Evolutionary conservation across 2,113 vertebrate species (phyloP).

Genomic region (Entelurus aequoreus): DNA sequence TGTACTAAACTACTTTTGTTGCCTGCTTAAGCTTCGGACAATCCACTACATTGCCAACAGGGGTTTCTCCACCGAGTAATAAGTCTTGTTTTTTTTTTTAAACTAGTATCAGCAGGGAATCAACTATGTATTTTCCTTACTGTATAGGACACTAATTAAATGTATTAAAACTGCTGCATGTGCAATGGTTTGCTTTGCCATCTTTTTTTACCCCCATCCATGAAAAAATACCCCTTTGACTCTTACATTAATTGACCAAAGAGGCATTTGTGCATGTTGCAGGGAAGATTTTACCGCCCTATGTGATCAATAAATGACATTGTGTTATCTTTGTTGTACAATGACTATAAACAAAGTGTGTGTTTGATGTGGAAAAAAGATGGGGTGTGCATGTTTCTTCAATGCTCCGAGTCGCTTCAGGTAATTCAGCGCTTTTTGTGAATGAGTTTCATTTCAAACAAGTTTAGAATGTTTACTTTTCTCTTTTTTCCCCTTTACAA

Average conservation of each 20-base stretch:
- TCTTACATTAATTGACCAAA: slow-evolving; percentile 14
- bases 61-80: no score
- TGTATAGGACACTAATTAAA: neutral
- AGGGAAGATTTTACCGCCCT: slow-evolving; percentile 32
- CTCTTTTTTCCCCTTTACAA: slow-evolving; percentile 6
- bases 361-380: slow-evolving; percentile 34
- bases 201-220: slow-evolving; percentile 1
- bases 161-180: neutral
- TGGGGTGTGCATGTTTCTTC: slow-evolving; percentile 23
- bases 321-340: slow-evolving; percentile 15
- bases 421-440: slow-evolving; percentile 39
- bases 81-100: no score
- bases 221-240: slow-evolving; percentile 13
- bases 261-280: neutral
- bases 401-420: slow-evolving; percentile 33
- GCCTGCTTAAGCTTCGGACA: no score
- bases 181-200: slow-evolving; percentile 1
- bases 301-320: slow-evolving; percentile 32
- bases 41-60: no score
- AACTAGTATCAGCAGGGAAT: no score
- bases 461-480: slow-evolving; percentile 22
- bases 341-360: slow-evolving; percentile 35
- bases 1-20: no score
- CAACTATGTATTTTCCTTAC: no score
- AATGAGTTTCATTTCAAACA: slow-evolving; percentile 41